Evolutionary conservation across 2,797 vertebrate species (phyloP).

Genomic region (Hemitrygon akajei): DNA sequence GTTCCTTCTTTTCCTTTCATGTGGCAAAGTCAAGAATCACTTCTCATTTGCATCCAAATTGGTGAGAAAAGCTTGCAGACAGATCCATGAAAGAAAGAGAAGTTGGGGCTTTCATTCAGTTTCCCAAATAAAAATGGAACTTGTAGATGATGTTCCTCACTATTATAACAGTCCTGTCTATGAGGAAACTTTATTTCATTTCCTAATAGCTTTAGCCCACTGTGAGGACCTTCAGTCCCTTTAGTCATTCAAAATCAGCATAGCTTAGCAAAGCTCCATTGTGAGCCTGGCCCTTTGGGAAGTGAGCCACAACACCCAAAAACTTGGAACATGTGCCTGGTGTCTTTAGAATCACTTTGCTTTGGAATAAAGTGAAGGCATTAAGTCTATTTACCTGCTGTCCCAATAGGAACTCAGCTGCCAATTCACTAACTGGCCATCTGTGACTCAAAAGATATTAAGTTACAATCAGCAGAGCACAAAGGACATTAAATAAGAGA

Average conservation of each 20-base stretch:
- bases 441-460: slow-evolving; percentile 73
- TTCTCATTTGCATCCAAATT: background rate
- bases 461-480: slow-evolving; percentile 62
- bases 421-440: slow-evolving; percentile 74
- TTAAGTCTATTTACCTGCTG: slow-evolving; percentile 67
- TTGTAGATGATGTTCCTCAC: background rate
- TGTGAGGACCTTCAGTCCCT: slow-evolving; percentile 46
- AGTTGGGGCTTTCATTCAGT: background rate
- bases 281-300: slow-evolving; percentile 58
- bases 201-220: slow-evolving; percentile 5
- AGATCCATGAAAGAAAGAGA: background rate
- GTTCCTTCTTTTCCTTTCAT: background rate
- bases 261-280: slow-evolving; percentile 70
- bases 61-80: background rate
- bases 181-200: slow-evolving; percentile 25
- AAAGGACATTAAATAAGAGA: slow-evolving; percentile 49
- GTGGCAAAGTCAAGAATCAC: background rate
- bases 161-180: background rate
- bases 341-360: slow-evolving; percentile 55
- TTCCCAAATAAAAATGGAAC: slow-evolving; percentile 16
- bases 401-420: slow-evolving; percentile 63
- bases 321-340: slow-evolving; percentile 63
- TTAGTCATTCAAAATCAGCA: slow-evolving; percentile 73
- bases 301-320: slow-evolving; percentile 48
- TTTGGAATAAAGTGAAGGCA: slow-evolving; percentile 58